phyloP scores from a whole-genome alignment of 2,888 invertebrate genomes.

The Lasiommata megera region DNA sequence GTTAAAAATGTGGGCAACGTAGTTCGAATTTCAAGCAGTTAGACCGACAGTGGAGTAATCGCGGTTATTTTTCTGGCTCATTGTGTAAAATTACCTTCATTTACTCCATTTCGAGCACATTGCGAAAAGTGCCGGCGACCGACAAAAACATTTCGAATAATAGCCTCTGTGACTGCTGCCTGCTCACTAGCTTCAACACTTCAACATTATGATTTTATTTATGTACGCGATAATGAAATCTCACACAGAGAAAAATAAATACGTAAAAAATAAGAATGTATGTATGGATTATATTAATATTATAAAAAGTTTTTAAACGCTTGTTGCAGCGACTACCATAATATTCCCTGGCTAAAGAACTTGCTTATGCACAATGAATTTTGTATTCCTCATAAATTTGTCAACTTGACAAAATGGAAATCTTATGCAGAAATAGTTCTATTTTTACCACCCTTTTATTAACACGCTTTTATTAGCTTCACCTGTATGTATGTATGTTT shows the following conservation, averaged over 20 bases:
- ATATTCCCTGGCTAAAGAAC: too few species aligned
- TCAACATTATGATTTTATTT: conserved; percentile 14
- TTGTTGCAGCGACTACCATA: too few species aligned
- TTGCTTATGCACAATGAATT: too few species aligned
- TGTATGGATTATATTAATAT: too few species aligned
- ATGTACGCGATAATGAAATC: not conserved
- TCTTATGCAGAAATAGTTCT: too few species aligned
- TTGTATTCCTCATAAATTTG: too few species aligned
- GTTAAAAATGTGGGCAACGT: conserved; percentile 2
- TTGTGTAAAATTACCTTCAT: conserved; percentile 56
- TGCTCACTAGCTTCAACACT: conserved; percentile 14
- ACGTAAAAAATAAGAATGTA: too few species aligned
- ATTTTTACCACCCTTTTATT: too few species aligned
- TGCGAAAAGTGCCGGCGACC: conserved; percentile 33
- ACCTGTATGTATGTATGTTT: too few species aligned
- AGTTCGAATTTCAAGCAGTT: conserved; percentile 17
- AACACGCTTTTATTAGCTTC: too few species aligned
- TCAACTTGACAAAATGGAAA: too few species aligned
- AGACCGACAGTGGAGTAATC: conserved; percentile 46
- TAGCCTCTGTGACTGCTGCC: conserved; percentile 11
- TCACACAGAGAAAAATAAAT: not conserved
- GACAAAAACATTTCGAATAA: conserved; percentile 27
- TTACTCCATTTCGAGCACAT: conserved; percentile 49
- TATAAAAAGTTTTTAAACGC: too few species aligned
- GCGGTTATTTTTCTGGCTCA: conserved; percentile 59